Conservation (phyloP, 2,113 vertebrate genomes). For the Gila orcuttii region DNA sequence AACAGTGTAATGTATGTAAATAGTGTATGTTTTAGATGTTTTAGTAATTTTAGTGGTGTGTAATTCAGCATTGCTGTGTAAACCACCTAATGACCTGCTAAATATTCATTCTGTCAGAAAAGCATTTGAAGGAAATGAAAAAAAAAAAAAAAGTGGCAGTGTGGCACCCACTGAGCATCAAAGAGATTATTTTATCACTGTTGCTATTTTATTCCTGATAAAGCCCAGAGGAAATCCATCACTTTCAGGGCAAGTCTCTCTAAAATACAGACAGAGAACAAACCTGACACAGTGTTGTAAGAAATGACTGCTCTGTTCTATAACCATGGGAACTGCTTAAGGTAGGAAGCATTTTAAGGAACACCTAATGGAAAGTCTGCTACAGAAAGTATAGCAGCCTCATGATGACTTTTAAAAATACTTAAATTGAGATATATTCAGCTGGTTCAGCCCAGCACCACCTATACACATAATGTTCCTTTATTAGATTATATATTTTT, state of each 20-base stretch:
- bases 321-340: neutral
- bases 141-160: constrained; percentile 34
- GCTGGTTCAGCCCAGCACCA: too few species aligned
- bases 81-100: neutral
- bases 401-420: too few species aligned
- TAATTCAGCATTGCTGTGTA: neutral
- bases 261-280: constrained; percentile 47
- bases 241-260: constrained; percentile 34
- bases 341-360: neutral
- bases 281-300: neutral
- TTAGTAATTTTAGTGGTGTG: neutral
- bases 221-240: constrained; percentile 55
- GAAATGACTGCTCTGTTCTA: neutral
- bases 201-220: constrained; percentile 58
- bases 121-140: neutral
- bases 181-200: constrained; percentile 54
- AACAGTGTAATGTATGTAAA: neutral
- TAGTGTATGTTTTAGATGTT: neutral
- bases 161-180: constrained; percentile 50
- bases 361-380: neutral
- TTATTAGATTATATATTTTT: too few species aligned
- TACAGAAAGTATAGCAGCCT: neutral
- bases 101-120: neutral
- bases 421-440: too few species aligned
- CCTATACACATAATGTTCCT: too few species aligned